phyloP scores from a whole-genome alignment of 2,113 vertebrate species.

The Hydrochoerus hydrochaeris region DNA sequence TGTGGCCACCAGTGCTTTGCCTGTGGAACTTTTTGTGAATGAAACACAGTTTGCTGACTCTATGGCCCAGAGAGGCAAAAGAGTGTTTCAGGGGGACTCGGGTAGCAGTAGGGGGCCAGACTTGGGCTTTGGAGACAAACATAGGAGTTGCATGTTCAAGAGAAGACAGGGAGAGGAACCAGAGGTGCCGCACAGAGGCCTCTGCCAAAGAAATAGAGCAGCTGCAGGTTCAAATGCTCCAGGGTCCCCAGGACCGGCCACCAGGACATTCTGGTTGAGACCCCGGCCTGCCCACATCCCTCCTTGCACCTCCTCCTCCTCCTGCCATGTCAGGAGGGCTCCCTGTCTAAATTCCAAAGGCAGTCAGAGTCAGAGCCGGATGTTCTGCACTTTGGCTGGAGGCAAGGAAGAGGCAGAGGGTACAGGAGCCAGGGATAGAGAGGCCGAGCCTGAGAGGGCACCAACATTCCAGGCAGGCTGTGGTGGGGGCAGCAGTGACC shows the following conservation, averaged over 20 bases:
- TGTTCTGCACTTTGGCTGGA: not conserved
- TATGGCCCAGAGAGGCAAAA: not conserved
- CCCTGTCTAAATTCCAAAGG: not conserved
- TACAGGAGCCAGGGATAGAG: fast-evolving
- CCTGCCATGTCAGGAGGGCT: not conserved
- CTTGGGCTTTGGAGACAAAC: not conserved
- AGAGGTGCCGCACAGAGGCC: not conserved
- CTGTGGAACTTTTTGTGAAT: not conserved
- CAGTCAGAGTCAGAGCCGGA: fast-evolving
- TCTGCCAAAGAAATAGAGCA: not conserved
- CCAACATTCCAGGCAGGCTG: not conserved
- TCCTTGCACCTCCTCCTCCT: not conserved
- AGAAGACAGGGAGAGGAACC: not conserved
- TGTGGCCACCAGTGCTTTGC: not conserved
- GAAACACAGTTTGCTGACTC: not conserved
- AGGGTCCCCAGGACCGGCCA: not conserved
- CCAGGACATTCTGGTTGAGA: not conserved
- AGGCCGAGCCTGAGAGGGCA: not conserved
- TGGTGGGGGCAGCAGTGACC: not conserved
- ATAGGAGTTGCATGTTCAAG: not conserved
- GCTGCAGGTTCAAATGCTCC: not conserved
- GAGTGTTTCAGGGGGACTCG: not conserved
- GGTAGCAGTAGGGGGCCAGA: fast-evolving
- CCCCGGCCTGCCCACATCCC: not conserved
- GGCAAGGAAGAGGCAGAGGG: not conserved